phyloP scores from a whole-genome alignment of 2,797 vertebrate species.

The Rhadinocentrus ornatus region DNA sequence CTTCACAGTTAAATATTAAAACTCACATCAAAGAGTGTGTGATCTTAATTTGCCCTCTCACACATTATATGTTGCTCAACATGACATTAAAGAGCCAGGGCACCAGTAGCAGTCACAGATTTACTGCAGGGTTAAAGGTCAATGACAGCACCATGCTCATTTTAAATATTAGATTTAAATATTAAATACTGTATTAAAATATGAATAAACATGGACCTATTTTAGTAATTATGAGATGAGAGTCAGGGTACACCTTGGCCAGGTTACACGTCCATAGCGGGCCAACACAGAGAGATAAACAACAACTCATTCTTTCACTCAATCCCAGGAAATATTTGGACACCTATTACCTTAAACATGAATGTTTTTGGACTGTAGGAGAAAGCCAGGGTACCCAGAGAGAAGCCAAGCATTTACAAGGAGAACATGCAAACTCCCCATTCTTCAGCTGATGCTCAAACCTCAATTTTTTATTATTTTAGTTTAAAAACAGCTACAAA shows the following conservation, averaged over 20 bases:
- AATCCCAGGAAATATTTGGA: background rate
- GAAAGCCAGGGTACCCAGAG: background rate
- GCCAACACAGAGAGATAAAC: no score
- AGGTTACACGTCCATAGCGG: no score
- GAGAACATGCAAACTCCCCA: no score
- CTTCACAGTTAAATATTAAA: conserved; percentile 37
- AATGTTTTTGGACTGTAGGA: background rate
- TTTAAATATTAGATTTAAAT: no score
- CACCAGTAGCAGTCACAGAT: conserved; percentile 27
- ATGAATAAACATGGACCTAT: background rate
- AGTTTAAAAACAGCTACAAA: background rate
- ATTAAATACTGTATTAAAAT: no score
- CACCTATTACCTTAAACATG: background rate
- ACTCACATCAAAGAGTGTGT: conserved; percentile 12
- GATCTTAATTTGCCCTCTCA: background rate
- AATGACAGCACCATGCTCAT: background rate
- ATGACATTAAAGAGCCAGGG: conserved; percentile 6
- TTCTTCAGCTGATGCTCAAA: no score
- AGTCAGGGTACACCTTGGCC: no score
- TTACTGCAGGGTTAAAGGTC: conserved; percentile 65
- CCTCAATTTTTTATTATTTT: no score
- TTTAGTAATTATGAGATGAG: no score
- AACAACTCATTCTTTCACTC: background rate
- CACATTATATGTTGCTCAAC: background rate
- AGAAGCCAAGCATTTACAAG: no score